Evolutionary conservation across 2,113 vertebrate species (phyloP).

Genomic region (Chrysochloris asiatica): DNA sequence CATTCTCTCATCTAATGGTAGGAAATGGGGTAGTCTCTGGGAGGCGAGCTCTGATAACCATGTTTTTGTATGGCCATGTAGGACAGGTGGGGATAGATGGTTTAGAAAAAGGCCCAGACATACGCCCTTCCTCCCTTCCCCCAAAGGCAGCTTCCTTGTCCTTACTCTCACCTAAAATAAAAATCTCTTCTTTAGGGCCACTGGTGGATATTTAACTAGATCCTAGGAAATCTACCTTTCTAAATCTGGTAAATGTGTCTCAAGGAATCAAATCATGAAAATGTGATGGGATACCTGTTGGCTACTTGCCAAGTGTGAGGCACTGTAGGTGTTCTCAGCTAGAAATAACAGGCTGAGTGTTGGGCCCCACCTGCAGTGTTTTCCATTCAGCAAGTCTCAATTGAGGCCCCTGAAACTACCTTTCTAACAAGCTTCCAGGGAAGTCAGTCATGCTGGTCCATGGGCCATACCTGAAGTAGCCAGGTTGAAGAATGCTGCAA

Average conservation of each 20-base stretch:
- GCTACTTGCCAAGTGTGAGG: not conserved
- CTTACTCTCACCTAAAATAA: not conserved
- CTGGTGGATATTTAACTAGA: not conserved
- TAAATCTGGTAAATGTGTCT: not conserved
- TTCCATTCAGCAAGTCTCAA: not conserved
- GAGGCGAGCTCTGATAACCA: not conserved
- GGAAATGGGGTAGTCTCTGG: conserved; percentile 45
- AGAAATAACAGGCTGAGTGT: not conserved
- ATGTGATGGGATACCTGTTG: not conserved
- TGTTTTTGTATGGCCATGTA: conserved; percentile 1
- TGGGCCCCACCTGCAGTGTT: too few species aligned
- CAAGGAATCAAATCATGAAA: not conserved
- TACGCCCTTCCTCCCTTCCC: not conserved
- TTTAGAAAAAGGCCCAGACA: not conserved
- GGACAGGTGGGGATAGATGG: not conserved
- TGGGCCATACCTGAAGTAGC: not conserved
- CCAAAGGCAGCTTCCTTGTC: not conserved
- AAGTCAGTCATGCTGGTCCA: not conserved
- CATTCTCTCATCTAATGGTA: conserved; percentile 8
- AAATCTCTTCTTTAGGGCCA: conserved; percentile 21
- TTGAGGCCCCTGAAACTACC: too few species aligned
- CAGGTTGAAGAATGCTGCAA: not conserved
- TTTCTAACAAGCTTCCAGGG: not conserved
- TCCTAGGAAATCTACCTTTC: not conserved
- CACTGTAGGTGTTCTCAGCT: not conserved